Evolutionary conservation across 2,797 vertebrate species (phyloP).

Genomic region (Taenioides sp.): DNA sequence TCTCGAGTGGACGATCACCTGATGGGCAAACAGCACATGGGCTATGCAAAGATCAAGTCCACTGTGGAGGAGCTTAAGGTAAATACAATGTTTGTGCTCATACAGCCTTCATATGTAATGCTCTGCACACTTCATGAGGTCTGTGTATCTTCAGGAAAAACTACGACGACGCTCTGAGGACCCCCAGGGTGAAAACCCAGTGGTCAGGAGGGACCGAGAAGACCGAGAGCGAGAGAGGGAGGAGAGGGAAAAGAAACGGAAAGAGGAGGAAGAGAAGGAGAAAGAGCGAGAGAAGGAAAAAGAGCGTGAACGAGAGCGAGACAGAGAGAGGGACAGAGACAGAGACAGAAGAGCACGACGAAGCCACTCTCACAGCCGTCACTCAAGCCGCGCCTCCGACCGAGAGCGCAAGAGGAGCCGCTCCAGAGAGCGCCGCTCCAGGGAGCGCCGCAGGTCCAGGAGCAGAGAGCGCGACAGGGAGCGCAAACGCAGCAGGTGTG

Average conservation of each 20-base stretch:
- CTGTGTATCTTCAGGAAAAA: constrained; percentile 73
- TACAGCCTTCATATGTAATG: neutral
- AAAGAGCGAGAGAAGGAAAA: constrained; percentile 81
- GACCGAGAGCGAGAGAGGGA: constrained; percentile 75
- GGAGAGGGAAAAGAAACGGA: constrained; percentile 81
- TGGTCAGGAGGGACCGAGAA: constrained; percentile 83
- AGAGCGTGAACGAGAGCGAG: constrained; percentile 83
- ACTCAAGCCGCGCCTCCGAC: constrained; percentile 92
- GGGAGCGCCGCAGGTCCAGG: constrained; percentile 91
- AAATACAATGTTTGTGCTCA: constrained; percentile 5
- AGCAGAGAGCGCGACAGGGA: constrained; percentile 90
- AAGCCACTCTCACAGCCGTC: constrained; percentile 91
- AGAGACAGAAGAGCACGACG: constrained; percentile 85
- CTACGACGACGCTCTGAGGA: constrained; percentile 84
- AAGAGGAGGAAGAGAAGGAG: constrained; percentile 78
- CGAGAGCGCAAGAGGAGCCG: constrained; percentile 90
- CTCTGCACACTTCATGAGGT: neutral
- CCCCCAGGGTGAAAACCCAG: constrained; percentile 86
- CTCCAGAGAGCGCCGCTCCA: constrained; percentile 87
- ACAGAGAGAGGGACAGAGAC: constrained; percentile 80
- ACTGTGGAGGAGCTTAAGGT: constrained; percentile 99
- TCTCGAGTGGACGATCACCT: constrained; percentile 97
- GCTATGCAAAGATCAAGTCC: constrained; percentile 98
- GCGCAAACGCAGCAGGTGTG: constrained; percentile 91
- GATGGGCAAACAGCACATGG: constrained; percentile 99